These are phyloP conservation scores for Lottia gigantea DNA, from an alignment of 2,888 invertebrate genomes.

Conservation along the genomic window DNA sequence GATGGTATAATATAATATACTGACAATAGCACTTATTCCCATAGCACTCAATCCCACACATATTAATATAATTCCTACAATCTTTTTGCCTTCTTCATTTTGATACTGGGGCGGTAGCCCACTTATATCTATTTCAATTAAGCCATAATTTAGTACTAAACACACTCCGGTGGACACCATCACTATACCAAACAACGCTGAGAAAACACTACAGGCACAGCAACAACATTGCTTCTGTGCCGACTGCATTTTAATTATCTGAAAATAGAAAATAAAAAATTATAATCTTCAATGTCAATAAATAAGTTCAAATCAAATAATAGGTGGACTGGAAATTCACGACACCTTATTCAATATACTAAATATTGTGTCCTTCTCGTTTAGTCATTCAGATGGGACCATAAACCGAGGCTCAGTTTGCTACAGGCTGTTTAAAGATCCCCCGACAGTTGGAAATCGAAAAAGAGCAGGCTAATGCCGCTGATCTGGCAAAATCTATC, in stretches of 20 bases:
- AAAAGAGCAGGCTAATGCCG: too few relatives aligned
- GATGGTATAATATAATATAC: constrained; percentile 45
- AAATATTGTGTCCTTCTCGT: too few relatives aligned
- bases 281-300: neutral
- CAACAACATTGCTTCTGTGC: constrained; percentile 53
- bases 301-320: neutral
- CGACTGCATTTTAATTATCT: constrained; percentile 58
- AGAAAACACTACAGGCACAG: constrained; percentile 54
- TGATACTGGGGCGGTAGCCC: constrained; percentile 52
- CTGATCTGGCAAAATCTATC: too few relatives aligned
- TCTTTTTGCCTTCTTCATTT: constrained; percentile 53
- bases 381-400: too few relatives aligned
- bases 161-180: constrained; percentile 56
- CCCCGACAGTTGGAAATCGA: too few relatives aligned
- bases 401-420: too few relatives aligned
- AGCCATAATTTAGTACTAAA: constrained; percentile 55
- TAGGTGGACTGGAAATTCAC: too few relatives aligned
- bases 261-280: constrained; percentile 24
- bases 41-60: constrained; percentile 44
- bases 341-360: too few relatives aligned
- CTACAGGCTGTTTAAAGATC: too few relatives aligned
- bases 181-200: constrained; percentile 55
- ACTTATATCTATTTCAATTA: constrained; percentile 45
- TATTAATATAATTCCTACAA: constrained; percentile 59
- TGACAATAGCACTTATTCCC: constrained; percentile 49